These are phyloP conservation scores for Carettochelys insculpta DNA, from an alignment of 2,113 vertebrate species.

Conservation along the genomic window DNA sequence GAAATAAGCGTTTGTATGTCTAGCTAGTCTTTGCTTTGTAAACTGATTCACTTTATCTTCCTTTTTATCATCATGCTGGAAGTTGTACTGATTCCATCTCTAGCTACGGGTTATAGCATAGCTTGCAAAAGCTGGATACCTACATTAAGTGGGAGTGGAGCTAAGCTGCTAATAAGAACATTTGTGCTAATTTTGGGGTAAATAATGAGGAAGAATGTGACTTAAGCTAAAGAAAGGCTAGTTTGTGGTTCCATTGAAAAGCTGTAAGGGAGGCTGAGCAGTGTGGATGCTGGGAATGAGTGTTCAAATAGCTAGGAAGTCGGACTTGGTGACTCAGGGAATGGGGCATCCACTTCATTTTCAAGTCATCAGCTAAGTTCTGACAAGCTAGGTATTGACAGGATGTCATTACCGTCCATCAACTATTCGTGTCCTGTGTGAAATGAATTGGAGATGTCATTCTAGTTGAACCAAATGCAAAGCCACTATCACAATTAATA, in stretches of 20 bases:
- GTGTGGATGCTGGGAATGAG: background rate
- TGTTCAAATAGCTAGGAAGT: background rate
- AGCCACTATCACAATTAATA: background rate
- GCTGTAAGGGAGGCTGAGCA: background rate
- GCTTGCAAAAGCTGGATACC: background rate
- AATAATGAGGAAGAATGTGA: background rate
- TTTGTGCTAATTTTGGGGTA: background rate
- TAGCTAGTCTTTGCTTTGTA: background rate
- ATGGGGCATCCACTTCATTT: background rate
- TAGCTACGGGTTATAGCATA: background rate
- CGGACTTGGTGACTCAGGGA: background rate
- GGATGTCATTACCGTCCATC: background rate
- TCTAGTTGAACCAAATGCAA: background rate
- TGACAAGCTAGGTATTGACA: background rate
- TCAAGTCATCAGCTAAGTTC: background rate
- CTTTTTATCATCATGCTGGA: background rate
- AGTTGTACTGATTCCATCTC: background rate
- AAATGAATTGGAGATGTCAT: background rate
- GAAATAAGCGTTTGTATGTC: background rate
- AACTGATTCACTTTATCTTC: background rate
- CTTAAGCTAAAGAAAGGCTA: background rate
- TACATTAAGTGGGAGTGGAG: background rate
- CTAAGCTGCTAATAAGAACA: background rate
- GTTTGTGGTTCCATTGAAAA: background rate
- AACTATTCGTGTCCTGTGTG: background rate